These are phyloP conservation scores for Fringilla coelebs DNA, from an alignment of 2,797 vertebrate genomes.

Conservation along the genomic window DNA sequence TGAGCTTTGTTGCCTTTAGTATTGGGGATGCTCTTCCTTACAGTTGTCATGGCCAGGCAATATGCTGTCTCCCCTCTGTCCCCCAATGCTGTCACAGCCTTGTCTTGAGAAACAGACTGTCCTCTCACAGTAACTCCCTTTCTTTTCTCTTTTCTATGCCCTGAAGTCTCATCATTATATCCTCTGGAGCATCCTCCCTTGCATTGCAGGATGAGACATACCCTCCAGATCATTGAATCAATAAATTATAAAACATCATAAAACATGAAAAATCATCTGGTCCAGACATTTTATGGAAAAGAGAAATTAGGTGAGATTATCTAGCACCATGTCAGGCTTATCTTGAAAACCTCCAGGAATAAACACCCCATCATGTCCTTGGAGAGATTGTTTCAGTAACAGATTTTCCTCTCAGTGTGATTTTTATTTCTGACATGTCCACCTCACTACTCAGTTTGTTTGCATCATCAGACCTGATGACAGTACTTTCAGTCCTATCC, in stretches of 20 bases:
- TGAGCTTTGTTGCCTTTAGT: neutral
- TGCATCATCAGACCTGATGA: neutral
- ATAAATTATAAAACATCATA: neutral
- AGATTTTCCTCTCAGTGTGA: neutral
- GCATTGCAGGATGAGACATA: neutral
- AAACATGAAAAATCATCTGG: neutral
- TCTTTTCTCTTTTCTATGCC: neutral
- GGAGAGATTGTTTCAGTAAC: neutral
- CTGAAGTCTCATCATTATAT: neutral
- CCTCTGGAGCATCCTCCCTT: neutral
- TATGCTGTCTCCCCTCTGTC: neutral
- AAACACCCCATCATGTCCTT: neutral
- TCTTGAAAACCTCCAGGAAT: neutral
- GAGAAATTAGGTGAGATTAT: neutral
- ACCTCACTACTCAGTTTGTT: neutral
- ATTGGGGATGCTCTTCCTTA: neutral
- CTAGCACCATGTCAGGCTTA: neutral
- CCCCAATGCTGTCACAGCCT: fast-evolving
- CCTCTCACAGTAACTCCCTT: neutral
- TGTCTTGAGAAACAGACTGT: neutral
- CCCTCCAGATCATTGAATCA: neutral
- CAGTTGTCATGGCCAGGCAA: neutral
- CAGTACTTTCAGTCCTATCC: neutral
- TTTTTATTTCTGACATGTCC: neutral
- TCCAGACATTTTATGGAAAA: neutral